Percentiles rank a stretch among this genome's conserved stretches.
These are phyloP conservation scores for Callaeas wilsoni DNA, from an alignment of 2,113 vertebrate genomes.

Conservation along the genomic window DNA sequence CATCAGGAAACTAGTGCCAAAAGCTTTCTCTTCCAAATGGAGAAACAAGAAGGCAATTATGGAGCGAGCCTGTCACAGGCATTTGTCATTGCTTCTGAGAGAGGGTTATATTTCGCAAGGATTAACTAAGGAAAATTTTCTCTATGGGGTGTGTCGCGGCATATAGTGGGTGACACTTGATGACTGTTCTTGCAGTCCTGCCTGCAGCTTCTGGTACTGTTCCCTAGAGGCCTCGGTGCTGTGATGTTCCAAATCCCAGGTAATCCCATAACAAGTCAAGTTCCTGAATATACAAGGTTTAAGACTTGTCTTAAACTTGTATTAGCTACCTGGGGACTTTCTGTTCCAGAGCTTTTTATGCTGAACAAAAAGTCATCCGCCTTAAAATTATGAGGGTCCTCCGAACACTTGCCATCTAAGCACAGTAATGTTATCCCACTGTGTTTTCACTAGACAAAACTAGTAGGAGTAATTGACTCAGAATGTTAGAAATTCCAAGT, in stretches of 20 bases:
- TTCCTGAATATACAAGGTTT: not conserved
- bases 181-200: not conserved
- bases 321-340: not conserved
- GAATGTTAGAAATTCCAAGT: not conserved
- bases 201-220: not conserved
- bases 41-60: not conserved
- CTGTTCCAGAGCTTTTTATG: not conserved
- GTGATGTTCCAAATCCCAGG: not conserved
- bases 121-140: not conserved
- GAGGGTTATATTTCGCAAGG: not conserved
- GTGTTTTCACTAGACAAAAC: not conserved
- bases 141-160: not conserved
- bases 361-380: not conserved
- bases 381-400: not conserved
- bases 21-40: not conserved
- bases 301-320: not conserved
- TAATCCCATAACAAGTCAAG: not conserved
- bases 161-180: not conserved
- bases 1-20: not conserved
- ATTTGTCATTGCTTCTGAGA: not conserved
- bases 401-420: not conserved
- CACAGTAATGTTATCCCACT: accelerated
- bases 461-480: not conserved
- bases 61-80: not conserved
- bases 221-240: not conserved